These are phyloP conservation scores for Paramormyrops kingsleyae DNA, from an alignment of 2,113 vertebrate genomes.

Conservation along the genomic window DNA sequence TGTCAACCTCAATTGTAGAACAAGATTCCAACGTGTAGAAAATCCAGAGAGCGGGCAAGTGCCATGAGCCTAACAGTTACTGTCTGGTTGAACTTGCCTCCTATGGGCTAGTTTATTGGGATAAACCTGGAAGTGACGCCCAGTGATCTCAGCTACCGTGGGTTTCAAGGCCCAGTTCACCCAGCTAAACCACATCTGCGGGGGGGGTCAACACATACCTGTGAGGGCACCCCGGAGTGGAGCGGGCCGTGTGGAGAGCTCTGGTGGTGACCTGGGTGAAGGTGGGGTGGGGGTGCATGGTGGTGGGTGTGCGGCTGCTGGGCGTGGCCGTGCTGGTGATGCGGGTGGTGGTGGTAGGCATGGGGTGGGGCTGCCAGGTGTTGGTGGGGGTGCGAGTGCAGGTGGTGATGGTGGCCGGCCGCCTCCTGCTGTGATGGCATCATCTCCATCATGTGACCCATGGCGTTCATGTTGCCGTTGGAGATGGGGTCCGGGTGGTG, in stretches of 20 bases:
- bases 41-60: not conserved
- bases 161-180: not conserved
- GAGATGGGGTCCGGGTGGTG: slow-evolving; percentile 90
- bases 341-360: slow-evolving; percentile 71
- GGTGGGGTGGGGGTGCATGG: slow-evolving; percentile 87
- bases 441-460: slow-evolving; percentile 99
- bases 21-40: not conserved
- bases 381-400: slow-evolving; percentile 93
- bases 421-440: slow-evolving; percentile 93
- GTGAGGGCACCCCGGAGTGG: slow-evolving; percentile 80
- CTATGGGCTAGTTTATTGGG: not conserved
- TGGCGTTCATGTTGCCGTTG: slow-evolving; percentile 95
- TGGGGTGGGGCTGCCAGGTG: slow-evolving; percentile 87
- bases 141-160: not conserved
- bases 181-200: not conserved
- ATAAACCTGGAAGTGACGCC: not conserved
- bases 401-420: slow-evolving; percentile 81
- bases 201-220: slow-evolving; percentile 60
- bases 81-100: not conserved
- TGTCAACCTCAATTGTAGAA: not conserved
- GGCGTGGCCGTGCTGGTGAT: slow-evolving; percentile 74
- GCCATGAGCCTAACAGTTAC: not conserved
- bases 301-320: slow-evolving; percentile 86
- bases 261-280: slow-evolving; percentile 89
- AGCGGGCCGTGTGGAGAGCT: slow-evolving; percentile 82